phyloP scores from a whole-genome alignment of 2,888 invertebrate species.

The Eumacrocentrus americanus region DNA sequence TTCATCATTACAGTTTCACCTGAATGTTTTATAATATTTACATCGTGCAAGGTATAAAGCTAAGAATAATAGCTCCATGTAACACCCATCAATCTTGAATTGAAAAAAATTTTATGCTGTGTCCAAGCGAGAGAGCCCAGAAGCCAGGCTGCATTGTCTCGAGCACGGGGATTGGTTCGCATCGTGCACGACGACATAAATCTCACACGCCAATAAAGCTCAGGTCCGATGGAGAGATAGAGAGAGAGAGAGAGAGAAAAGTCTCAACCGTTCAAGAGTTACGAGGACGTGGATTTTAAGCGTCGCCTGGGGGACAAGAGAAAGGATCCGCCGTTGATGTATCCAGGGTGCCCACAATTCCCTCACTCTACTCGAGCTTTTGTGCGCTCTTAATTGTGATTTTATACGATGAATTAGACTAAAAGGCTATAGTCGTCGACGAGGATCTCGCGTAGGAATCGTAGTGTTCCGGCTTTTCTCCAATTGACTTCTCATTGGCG shows the following conservation, averaged over 20 bases:
- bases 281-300: slow-evolving; percentile 13
- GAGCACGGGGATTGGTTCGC: background rate
- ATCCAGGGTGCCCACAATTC: background rate
- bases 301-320: background rate
- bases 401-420: slow-evolving; percentile 52
- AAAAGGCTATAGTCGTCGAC: slow-evolving; percentile 44
- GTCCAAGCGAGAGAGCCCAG: background rate
- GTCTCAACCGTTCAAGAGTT: slow-evolving; percentile 14
- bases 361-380: background rate
- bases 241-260: background rate
- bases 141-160: background rate
- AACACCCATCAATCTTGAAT: background rate
- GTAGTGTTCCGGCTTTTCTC: background rate
- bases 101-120: background rate
- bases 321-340: background rate
- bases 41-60: background rate
- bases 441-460: background rate
- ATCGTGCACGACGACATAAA: slow-evolving; percentile 7
- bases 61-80: background rate
- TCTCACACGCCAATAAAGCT: slow-evolving; percentile 24
- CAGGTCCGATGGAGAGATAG: slow-evolving; percentile 6
- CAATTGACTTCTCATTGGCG: background rate
- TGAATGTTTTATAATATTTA: background rate
- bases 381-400: slow-evolving; percentile 45
- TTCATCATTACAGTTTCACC: background rate